A percentile compares a stretch with the other conserved stretches of the same genome.
These are phyloP conservation scores for Sturmia bella DNA, from an alignment of 2,888 invertebrate genomes.

Conservation along the genomic window DNA sequence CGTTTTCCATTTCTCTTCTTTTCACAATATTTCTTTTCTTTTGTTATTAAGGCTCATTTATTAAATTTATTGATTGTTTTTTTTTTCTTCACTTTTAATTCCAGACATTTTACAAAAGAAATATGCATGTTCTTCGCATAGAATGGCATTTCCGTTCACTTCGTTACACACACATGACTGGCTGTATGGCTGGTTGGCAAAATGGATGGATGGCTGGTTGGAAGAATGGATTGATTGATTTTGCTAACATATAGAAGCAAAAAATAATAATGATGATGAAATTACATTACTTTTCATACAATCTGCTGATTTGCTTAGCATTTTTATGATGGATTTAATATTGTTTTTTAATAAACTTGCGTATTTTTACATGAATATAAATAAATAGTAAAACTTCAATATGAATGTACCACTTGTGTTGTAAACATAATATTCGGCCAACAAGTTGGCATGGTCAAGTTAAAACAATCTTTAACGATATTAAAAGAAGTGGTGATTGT, in stretches of 20 bases:
- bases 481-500: no score
- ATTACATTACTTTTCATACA: background rate
- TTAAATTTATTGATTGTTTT: background rate
- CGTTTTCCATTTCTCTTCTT: background rate
- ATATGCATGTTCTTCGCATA: background rate
- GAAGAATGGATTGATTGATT: no score
- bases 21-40: background rate
- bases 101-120: constrained; percentile 4
- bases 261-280: background rate
- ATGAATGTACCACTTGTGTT: no score
- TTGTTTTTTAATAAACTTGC: no score
- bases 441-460: no score
- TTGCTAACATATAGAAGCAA: background rate
- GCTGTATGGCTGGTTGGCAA: background rate
- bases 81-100: no score
- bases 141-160: constrained; percentile 3
- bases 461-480: no score
- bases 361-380: no score
- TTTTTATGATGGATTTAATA: no score
- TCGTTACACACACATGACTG: constrained; percentile 9
- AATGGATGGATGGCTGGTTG: background rate
- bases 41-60: constrained; percentile 10
- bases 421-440: no score
- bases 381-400: no score
- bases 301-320: no score